Evolutionary conservation across 2,888 invertebrate genomes (phyloP), one percentile per base, ranked within the genome.

Genomic region (Keiferia lycopersicella): DNA sequence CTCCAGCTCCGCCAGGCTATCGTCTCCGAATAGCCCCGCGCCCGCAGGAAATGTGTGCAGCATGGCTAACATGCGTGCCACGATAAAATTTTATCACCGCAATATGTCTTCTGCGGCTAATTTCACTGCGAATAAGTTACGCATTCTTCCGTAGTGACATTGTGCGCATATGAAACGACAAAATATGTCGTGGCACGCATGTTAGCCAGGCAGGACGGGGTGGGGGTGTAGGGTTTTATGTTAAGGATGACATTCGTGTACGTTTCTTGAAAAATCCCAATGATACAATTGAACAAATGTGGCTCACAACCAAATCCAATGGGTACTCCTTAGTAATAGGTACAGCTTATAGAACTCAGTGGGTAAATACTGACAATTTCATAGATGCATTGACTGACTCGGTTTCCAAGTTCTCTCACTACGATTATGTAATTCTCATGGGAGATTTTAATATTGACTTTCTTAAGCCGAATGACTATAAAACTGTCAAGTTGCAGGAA

Each of bases 171-270:
- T n/a, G n/a, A n/a, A n/a, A n/a, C n/a, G n/a, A n/a, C n/a, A n/a
- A n/a, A n/a, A n/a, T n/a, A n/a, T n/a, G n/a, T n/a, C n/a, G n/a
- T n/a, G n/a, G n/a, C n/a, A n/a, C n/a, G n/a, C n/a, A n/a, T n/a
- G n/a, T n/a, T n/a, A n/a, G n/a, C n/a, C n/a, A n/a, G n/a, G 18
- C 22, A 0, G 62, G 22, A 4, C 38, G 62, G 10, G 62, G 53
- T 18, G 62, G 62, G 3, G 62, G 62, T 6, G 62, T 62, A 22
- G 62, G 62, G 12, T 62, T 62, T n/a, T 62, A 62, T 22, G 51
- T 62, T 1, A 62, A 53, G 20, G 2, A 38, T 0, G 62, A 50
- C 22, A 22, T 62, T 10, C 26, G 26, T 11, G 62, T 39, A 11
- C 56, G 53, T 41, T 51, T 41, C 8, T 20, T 53, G 11, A 26